Percentiles rank a stretch among this genome's conserved stretches.
phyloP scores from a whole-genome alignment of 1,140 invertebrate species.

The Mizuhopecten yessoensis region DNA sequence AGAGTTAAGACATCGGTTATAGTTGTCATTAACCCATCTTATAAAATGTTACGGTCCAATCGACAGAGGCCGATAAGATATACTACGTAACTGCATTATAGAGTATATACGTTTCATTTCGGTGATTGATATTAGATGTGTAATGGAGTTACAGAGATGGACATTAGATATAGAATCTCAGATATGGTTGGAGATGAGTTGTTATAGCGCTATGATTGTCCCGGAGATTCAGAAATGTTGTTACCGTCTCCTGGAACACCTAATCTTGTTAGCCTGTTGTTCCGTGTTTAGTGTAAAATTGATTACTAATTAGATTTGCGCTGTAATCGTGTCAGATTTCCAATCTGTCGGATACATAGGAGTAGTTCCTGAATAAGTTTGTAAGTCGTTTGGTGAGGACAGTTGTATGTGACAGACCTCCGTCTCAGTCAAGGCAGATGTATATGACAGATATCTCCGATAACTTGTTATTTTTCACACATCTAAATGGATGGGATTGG shows the following conservation, averaged over 20 bases:
- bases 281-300: neutral
- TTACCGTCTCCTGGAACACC: neutral
- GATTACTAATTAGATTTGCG: neutral
- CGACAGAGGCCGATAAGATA: neutral
- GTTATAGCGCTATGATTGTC: neutral
- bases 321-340: neutral
- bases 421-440: neutral
- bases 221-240: neutral
- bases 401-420: neutral
- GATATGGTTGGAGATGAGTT: neutral
- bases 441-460: neutral
- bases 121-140: neutral
- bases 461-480: no score
- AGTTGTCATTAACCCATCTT: no score
- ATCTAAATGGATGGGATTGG: no score
- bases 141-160: neutral
- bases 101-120: neutral
- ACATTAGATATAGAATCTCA: neutral
- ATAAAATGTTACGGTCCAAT: no score
- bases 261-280: neutral
- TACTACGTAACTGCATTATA: neutral
- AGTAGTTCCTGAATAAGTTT: neutral
- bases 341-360: neutral
- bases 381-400: neutral
- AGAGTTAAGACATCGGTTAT: no score